phyloP scores from a whole-genome alignment of 2,797 vertebrate genomes.

The Hoplostethus mediterraneus region DNA sequence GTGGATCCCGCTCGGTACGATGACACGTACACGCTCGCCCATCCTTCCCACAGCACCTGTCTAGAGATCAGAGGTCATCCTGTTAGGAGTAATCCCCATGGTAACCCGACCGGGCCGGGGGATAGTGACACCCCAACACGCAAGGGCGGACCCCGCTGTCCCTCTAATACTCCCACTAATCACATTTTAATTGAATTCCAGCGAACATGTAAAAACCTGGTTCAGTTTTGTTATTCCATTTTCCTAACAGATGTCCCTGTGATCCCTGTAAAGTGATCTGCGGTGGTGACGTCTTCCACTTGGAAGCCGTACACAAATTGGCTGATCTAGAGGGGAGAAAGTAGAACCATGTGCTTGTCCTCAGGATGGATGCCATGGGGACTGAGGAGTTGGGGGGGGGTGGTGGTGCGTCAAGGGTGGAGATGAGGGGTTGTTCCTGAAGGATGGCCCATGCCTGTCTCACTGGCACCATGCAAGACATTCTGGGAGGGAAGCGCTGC shows the following conservation, averaged over 20 bases:
- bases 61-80: conserved; percentile 71
- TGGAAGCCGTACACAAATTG: conserved; percentile 76
- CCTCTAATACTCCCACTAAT: conserved; percentile 80
- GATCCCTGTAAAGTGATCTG: conserved; percentile 87
- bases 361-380: conserved; percentile 65
- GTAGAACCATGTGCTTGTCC: conserved; percentile 77
- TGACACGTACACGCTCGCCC: conserved; percentile 62
- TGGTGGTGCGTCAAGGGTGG: not conserved
- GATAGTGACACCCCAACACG: conserved; percentile 65
- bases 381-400: conserved; percentile 21
- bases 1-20: conserved; percentile 71
- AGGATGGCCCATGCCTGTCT: too few relatives aligned
- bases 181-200: conserved; percentile 84
- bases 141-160: conserved; percentile 48
- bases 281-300: conserved; percentile 80
- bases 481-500: not conserved
- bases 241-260: conserved; percentile 87
- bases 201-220: conserved; percentile 85
- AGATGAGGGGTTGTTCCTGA: not conserved
- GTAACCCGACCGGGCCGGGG: conserved; percentile 77
- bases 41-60: conserved; percentile 78
- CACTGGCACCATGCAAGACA: too few relatives aligned
- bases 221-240: conserved; percentile 86
- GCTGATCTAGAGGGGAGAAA: conserved; percentile 69
- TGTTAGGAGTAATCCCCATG: conserved; percentile 78